Base-by-base conservation (phyloP, 2,113 vertebrate species). In the Ophiodon elongatus region DNA sequence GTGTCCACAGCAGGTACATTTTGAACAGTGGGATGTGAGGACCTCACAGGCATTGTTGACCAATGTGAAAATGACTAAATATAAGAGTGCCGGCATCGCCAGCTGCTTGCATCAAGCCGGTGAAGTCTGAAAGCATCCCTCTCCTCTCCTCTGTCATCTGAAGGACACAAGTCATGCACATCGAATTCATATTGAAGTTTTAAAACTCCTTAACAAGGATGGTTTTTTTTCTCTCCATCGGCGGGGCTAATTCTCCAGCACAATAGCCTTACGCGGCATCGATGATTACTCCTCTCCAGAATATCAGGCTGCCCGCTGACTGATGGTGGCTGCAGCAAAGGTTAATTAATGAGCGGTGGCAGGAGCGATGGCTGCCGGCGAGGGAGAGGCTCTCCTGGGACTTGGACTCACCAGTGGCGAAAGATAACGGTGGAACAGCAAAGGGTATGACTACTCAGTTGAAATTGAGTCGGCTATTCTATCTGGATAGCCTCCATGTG, bases 271-370 rank as follows among this genome's bases (percentile, higher is more conserved):
- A 23, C 39, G 74, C 10, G 60, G 76, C 66, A 86, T 86, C 62
- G 25, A 86, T 89, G 83, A 80, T 89, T 86, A 15, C 82, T 84
- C 73, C 68, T 66, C 80, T 70, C 62, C 85, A 76, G 73, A 76
- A 82, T 84, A 85, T 77, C 75, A 80, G 82, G 21, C 79, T 37
- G 64, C 77, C 70, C 83, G 67, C 76, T 89, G 86, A 84, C 83
- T 86, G 87, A 92, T 84, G 82, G 85, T 21, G 68, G 83, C 85
- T 71, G 81, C 89, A 87, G 88, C 86, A 27, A 92, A 93, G 92
- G 91, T 93, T 93, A 94, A 93, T 94, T 92, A 93, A 94, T 90
- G 89, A 91, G 90, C 88, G 76, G 80, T 73, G 89, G 89, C 88
- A 89, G 88, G 75, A 90, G 80, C 77, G 66, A 89, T 77, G 87